These are phyloP conservation scores for Glyptemys insculpta DNA, from an alignment of 2,797 vertebrate species.

Conservation along the genomic window DNA sequence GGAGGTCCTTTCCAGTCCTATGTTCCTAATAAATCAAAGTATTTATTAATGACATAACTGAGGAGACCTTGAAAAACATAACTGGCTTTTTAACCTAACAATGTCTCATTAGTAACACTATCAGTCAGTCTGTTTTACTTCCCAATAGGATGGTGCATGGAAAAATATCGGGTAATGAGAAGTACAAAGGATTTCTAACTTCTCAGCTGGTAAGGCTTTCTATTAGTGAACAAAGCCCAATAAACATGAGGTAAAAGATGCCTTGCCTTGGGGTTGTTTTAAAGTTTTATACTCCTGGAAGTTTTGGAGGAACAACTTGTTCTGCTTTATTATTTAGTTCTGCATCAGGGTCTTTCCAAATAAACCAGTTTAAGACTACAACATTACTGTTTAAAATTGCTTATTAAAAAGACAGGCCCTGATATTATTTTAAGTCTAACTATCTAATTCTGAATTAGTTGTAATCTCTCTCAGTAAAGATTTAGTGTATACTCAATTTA, in stretches of 20 bases:
- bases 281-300: not conserved
- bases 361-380: not conserved
- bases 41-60: not conserved
- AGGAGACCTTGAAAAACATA: not conserved
- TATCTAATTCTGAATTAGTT: not conserved
- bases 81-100: not conserved
- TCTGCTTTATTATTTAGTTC: not conserved
- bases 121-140: not conserved
- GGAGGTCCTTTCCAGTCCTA: not conserved
- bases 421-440: not conserved
- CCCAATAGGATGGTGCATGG: slow-evolving; percentile 26
- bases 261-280: fast-evolving
- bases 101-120: not conserved
- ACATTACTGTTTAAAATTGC: not conserved
- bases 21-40: not conserved
- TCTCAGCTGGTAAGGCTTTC: not conserved
- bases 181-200: slow-evolving; percentile 26
- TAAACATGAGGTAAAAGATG: not conserved
- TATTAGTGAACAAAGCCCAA: fast-evolving
- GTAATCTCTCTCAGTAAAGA: not conserved
- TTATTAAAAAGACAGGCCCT: not conserved
- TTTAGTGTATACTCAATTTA: not conserved
- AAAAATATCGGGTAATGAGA: slow-evolving; percentile 2
- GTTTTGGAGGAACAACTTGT: slow-evolving; percentile 4
- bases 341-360: not conserved